A percentile compares a stretch with the other conserved stretches of the same genome.
phyloP scores from a whole-genome alignment of 2,888 invertebrate species.

The Geophilus truncorum region DNA sequence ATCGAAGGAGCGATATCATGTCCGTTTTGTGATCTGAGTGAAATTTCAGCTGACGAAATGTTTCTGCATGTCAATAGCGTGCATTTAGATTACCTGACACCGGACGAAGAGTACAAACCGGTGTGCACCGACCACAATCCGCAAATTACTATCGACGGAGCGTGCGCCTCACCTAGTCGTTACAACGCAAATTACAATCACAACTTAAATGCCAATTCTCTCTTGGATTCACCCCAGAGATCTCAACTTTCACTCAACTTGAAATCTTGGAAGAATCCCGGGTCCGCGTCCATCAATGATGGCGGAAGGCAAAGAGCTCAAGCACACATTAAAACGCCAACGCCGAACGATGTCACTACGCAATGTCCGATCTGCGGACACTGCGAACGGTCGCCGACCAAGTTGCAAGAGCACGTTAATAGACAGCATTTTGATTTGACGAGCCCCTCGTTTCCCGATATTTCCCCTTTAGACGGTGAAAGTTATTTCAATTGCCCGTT shows the following conservation, averaged over 20 bases:
- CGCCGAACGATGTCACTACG: constrained; percentile 37
- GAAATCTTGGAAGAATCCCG: constrained; percentile 36
- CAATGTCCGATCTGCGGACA: constrained; percentile 74
- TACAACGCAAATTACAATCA: constrained; percentile 36
- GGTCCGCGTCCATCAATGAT: background rate
- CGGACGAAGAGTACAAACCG: constrained; percentile 59
- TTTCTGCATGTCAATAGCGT: constrained; percentile 73
- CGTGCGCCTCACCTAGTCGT: constrained; percentile 35
- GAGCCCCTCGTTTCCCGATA: constrained; percentile 56
- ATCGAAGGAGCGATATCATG: constrained; percentile 72
- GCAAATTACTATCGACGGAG: constrained; percentile 27
- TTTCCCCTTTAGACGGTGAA: constrained; percentile 37
- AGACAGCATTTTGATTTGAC: constrained; percentile 75
- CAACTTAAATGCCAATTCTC: constrained; percentile 40
- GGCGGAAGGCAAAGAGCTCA: constrained; percentile 25
- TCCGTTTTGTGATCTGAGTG: constrained; percentile 73
- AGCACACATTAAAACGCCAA: constrained; percentile 2
- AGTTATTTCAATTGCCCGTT: constrained; percentile 67
- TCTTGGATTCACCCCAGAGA: constrained; percentile 52
- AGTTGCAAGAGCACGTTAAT: constrained; percentile 76
- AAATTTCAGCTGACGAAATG: constrained; percentile 67
- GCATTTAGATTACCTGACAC: constrained; percentile 76
- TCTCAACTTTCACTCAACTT: constrained; percentile 62
- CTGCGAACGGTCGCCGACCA: constrained; percentile 65
- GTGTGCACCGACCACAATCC: background rate